Percentiles rank a stretch among this genome's conserved stretches.
phyloP scores from a whole-genome alignment of 1,140 invertebrate species.

The Zaprionus lachaisei region DNA sequence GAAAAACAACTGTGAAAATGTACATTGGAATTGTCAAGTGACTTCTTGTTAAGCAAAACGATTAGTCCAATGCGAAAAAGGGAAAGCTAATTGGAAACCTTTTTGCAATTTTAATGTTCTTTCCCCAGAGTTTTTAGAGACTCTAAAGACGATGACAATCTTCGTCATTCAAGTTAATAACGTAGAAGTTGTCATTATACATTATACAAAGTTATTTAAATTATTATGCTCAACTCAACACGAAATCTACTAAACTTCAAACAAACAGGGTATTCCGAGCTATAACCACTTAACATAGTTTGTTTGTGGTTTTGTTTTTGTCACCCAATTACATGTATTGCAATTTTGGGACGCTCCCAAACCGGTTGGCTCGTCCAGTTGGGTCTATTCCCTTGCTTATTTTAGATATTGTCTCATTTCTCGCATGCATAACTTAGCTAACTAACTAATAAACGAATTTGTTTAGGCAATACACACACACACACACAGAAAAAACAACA shows the following conservation, averaged over 20 bases:
- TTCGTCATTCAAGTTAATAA: not conserved
- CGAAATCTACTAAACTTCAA: not conserved
- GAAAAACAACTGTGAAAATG: conserved; percentile 47
- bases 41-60: conserved; percentile 29
- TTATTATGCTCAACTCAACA: not conserved
- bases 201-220: not conserved
- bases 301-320: not conserved
- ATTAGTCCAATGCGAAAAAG: conserved; percentile 45
- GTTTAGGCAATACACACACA: conserved; percentile 34
- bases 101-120: not conserved
- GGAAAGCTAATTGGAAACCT: conserved; percentile 68
- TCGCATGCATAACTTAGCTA: conserved; percentile 33
- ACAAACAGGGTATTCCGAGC: not conserved
- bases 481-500: conserved; percentile 4
- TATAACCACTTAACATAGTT: not conserved
- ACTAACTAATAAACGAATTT: conserved; percentile 22
- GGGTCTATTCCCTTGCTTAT: conserved; percentile 58
- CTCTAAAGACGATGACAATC: not conserved
- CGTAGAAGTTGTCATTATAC: not conserved
- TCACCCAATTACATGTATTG: conserved; percentile 4
- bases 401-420: conserved; percentile 70
- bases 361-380: conserved; percentile 52
- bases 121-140: not conserved
- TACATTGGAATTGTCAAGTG: conserved; percentile 62
- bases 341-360: conserved; percentile 32